Evolutionary conservation across 2,797 vertebrate genomes (phyloP), one percentile per base, ranked within the genome.

Genomic region (Benthosema pterotum): DNA sequence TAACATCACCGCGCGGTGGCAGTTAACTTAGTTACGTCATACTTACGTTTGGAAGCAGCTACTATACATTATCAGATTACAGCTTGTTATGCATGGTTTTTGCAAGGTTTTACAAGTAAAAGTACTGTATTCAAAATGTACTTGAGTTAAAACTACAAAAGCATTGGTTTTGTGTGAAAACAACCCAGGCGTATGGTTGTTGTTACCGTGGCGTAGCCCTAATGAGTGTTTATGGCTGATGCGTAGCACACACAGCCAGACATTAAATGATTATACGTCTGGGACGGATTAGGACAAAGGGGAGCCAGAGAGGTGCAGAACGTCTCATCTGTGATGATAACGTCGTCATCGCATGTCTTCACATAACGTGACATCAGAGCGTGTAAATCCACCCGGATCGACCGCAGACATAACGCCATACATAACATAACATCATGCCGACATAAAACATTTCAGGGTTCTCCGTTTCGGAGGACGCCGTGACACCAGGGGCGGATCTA

Each of bases 301-400:
- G 60, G 16, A 25, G 13, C 11, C n/a, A n/a, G 19, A 48, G 16
- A 42, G 3, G 5, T 42, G 25, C 12, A 16, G n/a, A n/a, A n/a
- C n/a, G 54, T 62, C 46, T 57, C 13, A 2, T 28, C n/a, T 52
- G 18, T 7, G 2, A 16, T 25, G 56, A 62, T 5, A 4, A 67
- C 54, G 60, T 45, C 4, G 0, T 38, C n/a, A 17, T 42, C 32
- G 32, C 32, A n/a, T 9, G 32, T 38, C 32, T 38, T 9, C 3
- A 15, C 45, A 46, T 49, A 49, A 64, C 47, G 61, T 11, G 64
- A 59, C 64, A 17, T 62, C 22, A 0, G 32, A 5, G 5, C 45
- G 47, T 7, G 62, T 77, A 71, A 72, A 79, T 77, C 62, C 48
- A 52, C 13, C 16, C 0, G 14, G 42, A 22, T n/a, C 22, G n/a